Evolutionary conservation across 2,113 vertebrate species (phyloP), one percentile per base, ranked within the genome.

Genomic region (Saccopteryx bilineata): DNA sequence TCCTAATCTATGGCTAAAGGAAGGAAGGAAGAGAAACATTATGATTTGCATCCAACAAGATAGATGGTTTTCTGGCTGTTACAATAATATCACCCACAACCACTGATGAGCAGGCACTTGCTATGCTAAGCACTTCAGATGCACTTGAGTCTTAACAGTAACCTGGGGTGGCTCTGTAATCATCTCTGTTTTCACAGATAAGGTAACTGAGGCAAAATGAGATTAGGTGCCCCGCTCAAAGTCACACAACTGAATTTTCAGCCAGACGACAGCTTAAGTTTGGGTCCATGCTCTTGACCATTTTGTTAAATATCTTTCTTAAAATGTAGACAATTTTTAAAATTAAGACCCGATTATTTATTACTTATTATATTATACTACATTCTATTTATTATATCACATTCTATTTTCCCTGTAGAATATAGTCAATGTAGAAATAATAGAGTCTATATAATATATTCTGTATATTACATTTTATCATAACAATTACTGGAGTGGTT

Each of bases 1-100:
- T 93, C 79, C 87, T 61, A 65, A 26, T 26, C 33, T 79, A 50
- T 33, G 2, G 48, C 97, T 98, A 33, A 52, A 79, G 80, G 50
- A 68, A 97, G 33, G 76, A 39, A 60, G 63, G 12, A 68, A 69
- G 58, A 65, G 92, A 95, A 58, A 93, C 12, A 14, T 86, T 1
- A 61, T 2, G 26, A 50, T 39, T 28, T 46, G 61, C 31, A 54
- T 31, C 28, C 56, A 39, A 1, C 1, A 56, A n/a, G 31, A 63
- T 1, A 33, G 54, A 5, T 1, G 2, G n/a, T 15, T 79, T n/a
- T 72, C 61, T 61, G 69, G 17, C 61, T 12, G 60, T 75, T 63
- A 7, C 2, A 1, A 3, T 0, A 9, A 14, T 5, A 46, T 61
- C 17, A 8, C 4, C 75, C 15, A 46, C 10, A 0, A 0, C 24